Evolutionary conservation across 37 sponge, comb jelly and placozoan species (phyloP), one percentile per base, ranked within the genome.

Genomic region (Spongilla lacustris): DNA sequence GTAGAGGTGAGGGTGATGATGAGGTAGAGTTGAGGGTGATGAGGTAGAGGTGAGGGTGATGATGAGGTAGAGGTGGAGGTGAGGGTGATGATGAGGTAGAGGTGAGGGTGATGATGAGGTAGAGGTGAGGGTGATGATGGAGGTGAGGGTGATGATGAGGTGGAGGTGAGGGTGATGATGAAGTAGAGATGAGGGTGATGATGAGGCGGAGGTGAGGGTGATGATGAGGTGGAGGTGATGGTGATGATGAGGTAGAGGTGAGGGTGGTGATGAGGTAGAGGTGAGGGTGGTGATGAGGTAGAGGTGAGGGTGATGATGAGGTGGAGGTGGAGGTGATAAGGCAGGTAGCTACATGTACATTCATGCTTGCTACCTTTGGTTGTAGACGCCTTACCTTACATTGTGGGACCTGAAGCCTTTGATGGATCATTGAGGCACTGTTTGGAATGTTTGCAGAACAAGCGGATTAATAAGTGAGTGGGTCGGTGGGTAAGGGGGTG

Each of bases 381-480:
- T 41, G 12, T 73, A 94, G 94, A 90, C 88, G 74, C 88, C 10
- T 77, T 94, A 11, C 88, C 88, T 34, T 83, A 73, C 33, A 29
- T 94, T 19, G 76, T 94, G 75, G 94, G 94, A 21, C 10, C 71
- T 2, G 69, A 58, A 12, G 84, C 81, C 33, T 90, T 87, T 76
- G 77, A 84, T 66, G 26, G 27, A 11, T 81, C 91, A 24, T 68
- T 88, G 5, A 27, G 77, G 2, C 94, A 90, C 66, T 87, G 85
- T n/a, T 74, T 94, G 69, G 84, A 90, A 22, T 90, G 88, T 50
- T 32, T 94, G 67, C 78, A 88, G 50, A 90, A 94, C 71, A 91
- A 91, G 36, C 26, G 69, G 69, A 77, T 94, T 4, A 94, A 90
- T 83, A 87, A 85, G 94, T 94, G 9, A 25, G 68, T 50, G 26